phyloP scores from a whole-genome alignment of 2,113 vertebrate genomes.

The Cricetomys ansorgei region DNA sequence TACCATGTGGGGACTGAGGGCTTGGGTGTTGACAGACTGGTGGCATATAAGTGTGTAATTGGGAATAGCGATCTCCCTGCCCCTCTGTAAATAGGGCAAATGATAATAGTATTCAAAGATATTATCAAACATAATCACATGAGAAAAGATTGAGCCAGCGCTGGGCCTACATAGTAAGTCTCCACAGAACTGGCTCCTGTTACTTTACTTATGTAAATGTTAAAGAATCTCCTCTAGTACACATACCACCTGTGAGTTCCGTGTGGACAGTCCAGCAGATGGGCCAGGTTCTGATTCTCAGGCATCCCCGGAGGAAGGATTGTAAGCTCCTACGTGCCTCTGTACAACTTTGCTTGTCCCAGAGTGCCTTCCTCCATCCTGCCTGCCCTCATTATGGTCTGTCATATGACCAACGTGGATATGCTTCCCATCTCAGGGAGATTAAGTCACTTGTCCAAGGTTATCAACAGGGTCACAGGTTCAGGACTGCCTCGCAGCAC shows the following conservation, averaged over 20 bases:
- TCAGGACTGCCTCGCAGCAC: neutral
- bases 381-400: neutral
- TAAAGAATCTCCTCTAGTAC: neutral
- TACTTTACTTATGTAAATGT: neutral
- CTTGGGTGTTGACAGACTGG: neutral
- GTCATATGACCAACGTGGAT: neutral
- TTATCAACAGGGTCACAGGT: neutral
- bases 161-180: neutral
- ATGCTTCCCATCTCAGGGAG: neutral
- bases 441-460: slow-evolving; percentile 10
- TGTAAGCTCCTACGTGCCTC: neutral
- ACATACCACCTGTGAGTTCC: neutral
- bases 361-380: neutral
- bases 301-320: neutral
- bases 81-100: neutral
- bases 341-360: neutral
- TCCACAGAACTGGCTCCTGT: neutral
- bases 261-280: neutral
- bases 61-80: neutral
- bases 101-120: neutral
- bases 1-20: neutral
- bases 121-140: neutral
- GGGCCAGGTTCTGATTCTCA: neutral
- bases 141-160: neutral
- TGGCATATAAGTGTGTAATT: neutral